Evolutionary conservation across 2,797 vertebrate genomes (phyloP), one percentile per base, ranked within the genome.

Genomic region (Chaetophractus vellerosus): DNA sequence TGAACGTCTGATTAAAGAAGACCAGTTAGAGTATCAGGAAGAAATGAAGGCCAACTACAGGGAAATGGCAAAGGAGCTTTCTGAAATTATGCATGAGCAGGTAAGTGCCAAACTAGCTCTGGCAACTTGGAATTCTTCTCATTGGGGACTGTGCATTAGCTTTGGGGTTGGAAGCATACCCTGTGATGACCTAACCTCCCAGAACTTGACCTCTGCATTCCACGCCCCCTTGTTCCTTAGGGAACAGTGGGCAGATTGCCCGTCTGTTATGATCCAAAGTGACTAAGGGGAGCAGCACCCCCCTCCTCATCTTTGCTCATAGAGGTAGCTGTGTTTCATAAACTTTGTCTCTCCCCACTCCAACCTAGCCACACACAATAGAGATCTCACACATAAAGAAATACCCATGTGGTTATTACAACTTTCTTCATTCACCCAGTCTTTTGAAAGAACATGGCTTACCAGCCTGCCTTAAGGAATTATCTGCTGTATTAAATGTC

Each of bases 31-130:
- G 97, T 99, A 99, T 94, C 99, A 99, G 15, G 99, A 99, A 80
- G 99, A 99, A 98, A 99, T 99, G 99, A 99, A 99, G 96, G 99
- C 99, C 66, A 99, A 99, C 98, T 99, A 99, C 98, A 98, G 99
- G 97, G 99, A 99, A 96, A 99, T 99, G 99, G 98, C 99, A 80
- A 98, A 99, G 96, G 99, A 99, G 96, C 99, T 99, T 96, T 99
- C 99, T 1, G 98, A 98, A 98, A 99, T 99, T 98, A 99, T 99
- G 99, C 99, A 99, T 1, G 99, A 99, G 82, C 99, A 99, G 98
- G 99, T 99, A 98, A 94, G 98, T 96, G 71, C 52, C 88, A 31
- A 64, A 21, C 81, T 55, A 50, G 4, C 57, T 15, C 11, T 6
- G 1, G n/a, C 23, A 8, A 2, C 28, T 7, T 15, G n/a, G 36